Percentiles rank a stretch among this genome's conserved stretches.
These are phyloP conservation scores for Parnassius smintheus DNA, from an alignment of 2,888 invertebrate genomes.

Conservation along the genomic window DNA sequence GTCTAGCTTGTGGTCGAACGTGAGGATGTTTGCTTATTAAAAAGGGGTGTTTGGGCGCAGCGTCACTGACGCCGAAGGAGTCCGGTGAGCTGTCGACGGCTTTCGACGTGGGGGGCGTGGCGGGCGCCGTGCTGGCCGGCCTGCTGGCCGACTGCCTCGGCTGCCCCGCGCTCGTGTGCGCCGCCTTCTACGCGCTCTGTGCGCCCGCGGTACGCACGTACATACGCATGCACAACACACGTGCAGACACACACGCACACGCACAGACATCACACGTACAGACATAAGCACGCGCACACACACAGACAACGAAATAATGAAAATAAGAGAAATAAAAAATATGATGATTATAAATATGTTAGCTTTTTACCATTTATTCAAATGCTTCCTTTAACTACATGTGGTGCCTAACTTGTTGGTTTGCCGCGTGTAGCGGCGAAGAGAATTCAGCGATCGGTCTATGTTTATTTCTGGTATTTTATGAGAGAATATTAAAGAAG, in stretches of 20 bases:
- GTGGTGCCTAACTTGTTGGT: too few species aligned
- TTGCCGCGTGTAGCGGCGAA: too few species aligned
- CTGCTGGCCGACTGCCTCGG: slow-evolving; percentile 90
- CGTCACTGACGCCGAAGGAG: slow-evolving; percentile 83
- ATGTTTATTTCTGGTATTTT: too few species aligned
- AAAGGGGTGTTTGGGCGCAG: slow-evolving; percentile 54
- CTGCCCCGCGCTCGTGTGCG: slow-evolving; percentile 94
- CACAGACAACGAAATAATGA: too few species aligned
- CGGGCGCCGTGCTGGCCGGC: slow-evolving; percentile 94
- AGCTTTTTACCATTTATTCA: too few species aligned
- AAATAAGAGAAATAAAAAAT: too few species aligned
- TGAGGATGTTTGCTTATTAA: too few species aligned
- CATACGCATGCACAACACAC: not conserved
- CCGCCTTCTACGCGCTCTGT: slow-evolving; percentile 88
- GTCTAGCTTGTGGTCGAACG: too few species aligned
- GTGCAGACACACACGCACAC: not conserved
- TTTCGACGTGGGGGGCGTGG: slow-evolving; percentile 95
- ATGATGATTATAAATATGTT: too few species aligned
- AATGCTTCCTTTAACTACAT: too few species aligned
- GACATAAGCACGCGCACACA: not conserved
- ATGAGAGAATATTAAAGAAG: too few species aligned
- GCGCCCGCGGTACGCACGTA: slow-evolving; percentile 87
- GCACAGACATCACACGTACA: not conserved
- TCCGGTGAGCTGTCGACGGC: slow-evolving; percentile 90
- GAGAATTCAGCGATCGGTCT: too few species aligned